phyloP scores from a whole-genome alignment of 2,888 invertebrate genomes.

The Lasioglossum pauxillum region DNA sequence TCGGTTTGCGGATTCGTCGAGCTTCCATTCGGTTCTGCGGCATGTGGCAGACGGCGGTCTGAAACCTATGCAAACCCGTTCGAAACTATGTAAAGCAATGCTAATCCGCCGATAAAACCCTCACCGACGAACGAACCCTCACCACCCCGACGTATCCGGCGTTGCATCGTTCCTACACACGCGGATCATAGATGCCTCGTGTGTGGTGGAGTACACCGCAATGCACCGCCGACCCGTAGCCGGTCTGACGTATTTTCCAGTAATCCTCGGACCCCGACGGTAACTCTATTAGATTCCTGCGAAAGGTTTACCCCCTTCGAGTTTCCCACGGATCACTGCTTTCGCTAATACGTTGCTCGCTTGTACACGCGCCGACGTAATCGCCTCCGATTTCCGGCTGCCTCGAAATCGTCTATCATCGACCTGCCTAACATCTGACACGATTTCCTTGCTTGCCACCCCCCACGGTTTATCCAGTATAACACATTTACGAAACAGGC shows the following conservation, averaged over 20 bases:
- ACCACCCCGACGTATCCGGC: slow-evolving; percentile 62
- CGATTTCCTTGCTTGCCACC: not conserved
- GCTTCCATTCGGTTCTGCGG: slow-evolving; percentile 50
- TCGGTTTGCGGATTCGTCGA: slow-evolving; percentile 72
- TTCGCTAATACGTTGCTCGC: slow-evolving; percentile 53
- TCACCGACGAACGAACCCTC: slow-evolving; percentile 73
- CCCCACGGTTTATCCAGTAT: no score
- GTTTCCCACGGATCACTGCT: slow-evolving; percentile 47
- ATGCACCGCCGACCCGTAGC: slow-evolving; percentile 66
- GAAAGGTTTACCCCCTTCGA: slow-evolving; percentile 61
- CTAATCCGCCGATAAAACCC: slow-evolving; percentile 83
- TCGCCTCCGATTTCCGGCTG: slow-evolving; percentile 35
- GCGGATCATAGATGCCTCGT: slow-evolving; percentile 39
- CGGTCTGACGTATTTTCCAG: slow-evolving; percentile 77
- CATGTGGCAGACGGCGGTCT: slow-evolving; percentile 60
- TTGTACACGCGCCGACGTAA: slow-evolving; percentile 51
- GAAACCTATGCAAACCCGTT: slow-evolving; percentile 80
- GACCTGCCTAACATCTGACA: not conserved
- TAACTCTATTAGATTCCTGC: slow-evolving; percentile 78
- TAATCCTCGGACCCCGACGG: slow-evolving; percentile 75
- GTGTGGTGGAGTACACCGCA: slow-evolving; percentile 70
- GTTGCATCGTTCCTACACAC: slow-evolving; percentile 52
- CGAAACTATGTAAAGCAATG: slow-evolving; percentile 83
- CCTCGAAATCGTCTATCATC: slow-evolving; percentile 20
- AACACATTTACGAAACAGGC: not conserved